Evolutionary conservation across 2,797 vertebrate species (phyloP).

Genomic region (Vespertilio murinus): DNA sequence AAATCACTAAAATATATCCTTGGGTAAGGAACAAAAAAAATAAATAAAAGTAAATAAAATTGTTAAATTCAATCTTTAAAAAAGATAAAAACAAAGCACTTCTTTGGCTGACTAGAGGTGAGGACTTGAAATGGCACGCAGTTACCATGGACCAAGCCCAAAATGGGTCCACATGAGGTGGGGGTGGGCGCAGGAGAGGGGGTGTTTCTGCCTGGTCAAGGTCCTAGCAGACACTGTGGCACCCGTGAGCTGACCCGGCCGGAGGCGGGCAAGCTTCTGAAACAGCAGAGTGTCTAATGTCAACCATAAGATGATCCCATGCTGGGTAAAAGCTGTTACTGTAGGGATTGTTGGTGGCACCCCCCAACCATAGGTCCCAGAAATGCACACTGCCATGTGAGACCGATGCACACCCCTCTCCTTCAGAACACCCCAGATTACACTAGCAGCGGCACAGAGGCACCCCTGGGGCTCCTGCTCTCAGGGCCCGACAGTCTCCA

Average conservation of each 20-base stretch:
- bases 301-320: background rate
- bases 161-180: background rate
- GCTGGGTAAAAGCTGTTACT: background rate
- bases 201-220: background rate
- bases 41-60: background rate
- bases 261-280: background rate
- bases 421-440: accelerated
- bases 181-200: background rate
- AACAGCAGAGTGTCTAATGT: background rate
- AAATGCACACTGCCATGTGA: background rate
- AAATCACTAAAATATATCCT: background rate
- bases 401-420: background rate
- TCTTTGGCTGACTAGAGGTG: background rate
- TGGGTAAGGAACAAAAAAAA: background rate
- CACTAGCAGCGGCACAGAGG: no score
- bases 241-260: accelerated
- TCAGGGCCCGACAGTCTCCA: background rate
- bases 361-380: background rate
- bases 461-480: background rate
- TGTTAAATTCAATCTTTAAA: background rate
- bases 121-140: background rate
- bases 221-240: background rate
- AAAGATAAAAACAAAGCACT: background rate
- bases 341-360: background rate
- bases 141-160: background rate